These are phyloP conservation scores for Miichthys miiuy DNA, from an alignment of 2,797 vertebrate genomes.

Conservation along the genomic window DNA sequence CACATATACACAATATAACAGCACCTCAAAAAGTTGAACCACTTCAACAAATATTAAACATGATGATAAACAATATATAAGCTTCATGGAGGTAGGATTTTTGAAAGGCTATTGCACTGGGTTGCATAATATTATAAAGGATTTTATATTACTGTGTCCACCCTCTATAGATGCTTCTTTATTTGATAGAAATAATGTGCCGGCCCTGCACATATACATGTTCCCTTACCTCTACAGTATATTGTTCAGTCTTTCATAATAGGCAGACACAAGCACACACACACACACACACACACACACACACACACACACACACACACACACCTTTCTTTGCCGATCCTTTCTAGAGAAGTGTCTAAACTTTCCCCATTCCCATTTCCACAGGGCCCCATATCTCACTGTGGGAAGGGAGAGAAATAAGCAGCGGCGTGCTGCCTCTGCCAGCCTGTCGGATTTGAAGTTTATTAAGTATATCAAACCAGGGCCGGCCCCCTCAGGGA, in stretches of 20 bases:
- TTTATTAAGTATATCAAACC: conserved; percentile 86
- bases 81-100: neutral
- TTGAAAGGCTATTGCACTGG: conserved; percentile 9
- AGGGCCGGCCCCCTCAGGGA: conserved; percentile 77
- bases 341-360: conserved; percentile 70
- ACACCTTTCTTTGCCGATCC: conserved; percentile 58
- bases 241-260: conserved; percentile 43
- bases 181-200: conserved; percentile 27
- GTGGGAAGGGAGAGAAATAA: conserved; percentile 69
- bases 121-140: conserved; percentile 12
- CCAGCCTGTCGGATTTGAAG: conserved; percentile 82
- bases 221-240: conserved; percentile 13
- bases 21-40: neutral
- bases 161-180: conserved; percentile 15
- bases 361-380: conserved; percentile 71
- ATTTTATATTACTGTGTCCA: conserved; percentile 20
- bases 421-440: conserved; percentile 67
- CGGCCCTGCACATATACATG: conserved; percentile 16
- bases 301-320: conserved; percentile 33
- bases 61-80: neutral
- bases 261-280: conserved; percentile 15
- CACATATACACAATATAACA: conserved; percentile 5
- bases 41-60: conserved; percentile 8
- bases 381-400: conserved; percentile 66
- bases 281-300: neutral